Percentiles rank a stretch among this genome's conserved stretches.
Conservation (phyloP, 2,113 vertebrate species). For the western clawed frog (Xenopus tropicalis) region DNA sequence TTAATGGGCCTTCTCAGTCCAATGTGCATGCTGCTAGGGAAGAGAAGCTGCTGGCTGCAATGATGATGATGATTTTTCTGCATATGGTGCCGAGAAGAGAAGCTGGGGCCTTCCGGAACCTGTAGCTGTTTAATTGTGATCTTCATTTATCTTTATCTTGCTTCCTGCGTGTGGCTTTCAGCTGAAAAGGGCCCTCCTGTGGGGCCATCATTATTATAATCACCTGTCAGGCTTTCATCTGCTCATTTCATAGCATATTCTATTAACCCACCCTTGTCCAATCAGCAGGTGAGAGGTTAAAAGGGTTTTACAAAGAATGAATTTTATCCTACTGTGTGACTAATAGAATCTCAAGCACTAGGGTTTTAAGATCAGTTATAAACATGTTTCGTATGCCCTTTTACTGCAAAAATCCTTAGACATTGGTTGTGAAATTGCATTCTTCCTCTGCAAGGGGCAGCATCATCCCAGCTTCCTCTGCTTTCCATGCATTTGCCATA, state of each 20-base stretch:
- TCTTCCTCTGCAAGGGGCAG: too few species aligned
- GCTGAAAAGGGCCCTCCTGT: constrained; percentile 23
- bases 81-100: constrained; percentile 16
- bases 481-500: too few species aligned
- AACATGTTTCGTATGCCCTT: too few species aligned
- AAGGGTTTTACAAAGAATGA: neutral
- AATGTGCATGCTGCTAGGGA: neutral
- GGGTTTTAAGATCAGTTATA: too few species aligned
- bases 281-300: constrained; percentile 41
- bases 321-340: too few species aligned
- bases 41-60: constrained; percentile 9
- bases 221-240: constrained; percentile 36
- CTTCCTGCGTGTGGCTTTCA: constrained; percentile 36
- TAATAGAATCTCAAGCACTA: too few species aligned
- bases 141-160: constrained; percentile 49
- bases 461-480: too few species aligned
- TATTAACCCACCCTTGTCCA: constrained; percentile 7
- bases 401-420: too few species aligned
- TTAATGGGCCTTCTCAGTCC: constrained; percentile 20
- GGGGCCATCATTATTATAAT: constrained; percentile 15
- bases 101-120: neutral
- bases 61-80: constrained; percentile 25
- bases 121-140: constrained; percentile 34
- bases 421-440: too few species aligned
- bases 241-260: constrained; percentile 8